phyloP scores from a whole-genome alignment of 2,888 invertebrate genomes.

The Mythimna loreyi region DNA sequence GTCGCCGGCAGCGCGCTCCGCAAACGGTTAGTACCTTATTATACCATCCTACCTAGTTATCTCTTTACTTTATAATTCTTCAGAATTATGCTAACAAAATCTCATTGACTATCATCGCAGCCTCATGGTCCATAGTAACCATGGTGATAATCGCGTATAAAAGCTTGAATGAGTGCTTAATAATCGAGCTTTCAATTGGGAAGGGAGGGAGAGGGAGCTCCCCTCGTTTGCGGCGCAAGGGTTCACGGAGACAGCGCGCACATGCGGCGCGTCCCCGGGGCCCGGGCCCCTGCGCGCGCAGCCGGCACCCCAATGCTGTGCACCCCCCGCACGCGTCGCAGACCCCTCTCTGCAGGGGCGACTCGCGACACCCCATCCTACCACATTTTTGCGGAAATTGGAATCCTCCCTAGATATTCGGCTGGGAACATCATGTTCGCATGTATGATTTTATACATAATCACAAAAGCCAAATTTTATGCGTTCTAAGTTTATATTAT shows the following conservation, averaged over 20 bases:
- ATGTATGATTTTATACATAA: conserved; percentile 39
- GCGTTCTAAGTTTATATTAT: conserved; percentile 31
- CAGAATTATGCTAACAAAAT: conserved; percentile 46
- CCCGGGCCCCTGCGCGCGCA: conserved; percentile 75
- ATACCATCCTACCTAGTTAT: neutral
- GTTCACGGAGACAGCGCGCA: conserved; percentile 70
- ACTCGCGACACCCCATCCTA: conserved; percentile 78
- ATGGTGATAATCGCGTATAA: conserved; percentile 78
- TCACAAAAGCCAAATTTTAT: neutral
- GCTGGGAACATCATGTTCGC: conserved; percentile 62
- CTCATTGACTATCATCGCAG: conserved; percentile 47
- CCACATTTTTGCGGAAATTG: conserved; percentile 87
- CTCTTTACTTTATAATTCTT: conserved; percentile 1
- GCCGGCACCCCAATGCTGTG: conserved; percentile 67
- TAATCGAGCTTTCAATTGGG: conserved; percentile 79
- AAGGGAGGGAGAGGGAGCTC: conserved; percentile 69
- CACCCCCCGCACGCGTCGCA: conserved; percentile 57
- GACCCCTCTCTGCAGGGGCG: conserved; percentile 83
- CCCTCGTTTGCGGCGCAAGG: conserved; percentile 63
- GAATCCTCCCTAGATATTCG: conserved; percentile 79
- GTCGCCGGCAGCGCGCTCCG: conserved; percentile 92
- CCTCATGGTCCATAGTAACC: conserved; percentile 67
- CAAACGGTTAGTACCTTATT: conserved; percentile 89
- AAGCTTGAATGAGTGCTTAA: conserved; percentile 85
- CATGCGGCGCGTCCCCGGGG: conserved; percentile 77